Percentiles rank a stretch among this genome's conserved stretches.
phyloP scores from a whole-genome alignment of 2,888 invertebrate genomes.

The Frankliniella intonsa region DNA sequence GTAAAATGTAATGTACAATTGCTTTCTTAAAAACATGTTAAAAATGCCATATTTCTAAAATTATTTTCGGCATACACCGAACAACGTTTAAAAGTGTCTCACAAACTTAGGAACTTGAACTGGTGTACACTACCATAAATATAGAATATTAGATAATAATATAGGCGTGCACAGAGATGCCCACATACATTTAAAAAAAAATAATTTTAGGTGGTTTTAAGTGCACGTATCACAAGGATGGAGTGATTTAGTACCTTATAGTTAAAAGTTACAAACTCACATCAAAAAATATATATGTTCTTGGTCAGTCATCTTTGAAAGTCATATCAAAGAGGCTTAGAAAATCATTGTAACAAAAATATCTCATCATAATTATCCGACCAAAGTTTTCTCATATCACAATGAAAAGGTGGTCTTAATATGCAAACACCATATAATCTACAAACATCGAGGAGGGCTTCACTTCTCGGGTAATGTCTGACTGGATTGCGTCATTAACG shows the following conservation, averaged over 20 bases:
- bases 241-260: neutral
- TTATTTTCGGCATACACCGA: neutral
- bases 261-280: slow-evolving; percentile 6
- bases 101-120: slow-evolving; percentile 5
- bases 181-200: no score
- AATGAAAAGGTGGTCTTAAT: neutral
- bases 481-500: no score
- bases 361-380: neutral
- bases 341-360: neutral
- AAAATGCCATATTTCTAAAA: neutral
- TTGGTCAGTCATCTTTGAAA: neutral
- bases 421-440: neutral
- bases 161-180: no score
- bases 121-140: neutral
- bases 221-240: slow-evolving; percentile 7
- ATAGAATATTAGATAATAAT: neutral
- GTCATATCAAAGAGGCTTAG: neutral
- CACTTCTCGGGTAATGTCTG: neutral
- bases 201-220: no score
- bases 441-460: no score
- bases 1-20: neutral
- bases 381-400: slow-evolving; percentile 1
- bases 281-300: slow-evolving; percentile 2
- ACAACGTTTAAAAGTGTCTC: no score
- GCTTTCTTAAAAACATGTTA: neutral